A percentile compares a stretch with the other conserved stretches of the same genome.
Conservation (phyloP, 2,797 vertebrate species). For the Nyctalus aviator region DNA sequence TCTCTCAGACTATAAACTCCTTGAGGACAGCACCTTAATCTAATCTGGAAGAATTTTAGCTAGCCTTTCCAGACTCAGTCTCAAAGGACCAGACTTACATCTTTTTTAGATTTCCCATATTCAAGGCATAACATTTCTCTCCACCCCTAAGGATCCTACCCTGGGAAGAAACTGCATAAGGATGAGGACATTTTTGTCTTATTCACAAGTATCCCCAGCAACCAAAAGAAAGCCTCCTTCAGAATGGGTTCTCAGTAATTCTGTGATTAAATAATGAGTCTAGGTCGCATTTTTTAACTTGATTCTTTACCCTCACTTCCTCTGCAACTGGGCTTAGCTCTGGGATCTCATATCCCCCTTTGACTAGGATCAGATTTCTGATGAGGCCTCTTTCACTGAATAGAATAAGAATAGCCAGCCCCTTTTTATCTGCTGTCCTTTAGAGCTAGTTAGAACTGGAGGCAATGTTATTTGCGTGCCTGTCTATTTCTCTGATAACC, state of each 20-base stretch:
- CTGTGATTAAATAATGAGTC: background rate
- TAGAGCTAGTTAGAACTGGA: background rate
- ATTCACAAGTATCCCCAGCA: background rate
- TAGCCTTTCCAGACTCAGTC: background rate
- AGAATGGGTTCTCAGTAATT: background rate
- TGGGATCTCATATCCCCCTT: background rate
- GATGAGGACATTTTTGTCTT: background rate
- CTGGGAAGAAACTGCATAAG: background rate
- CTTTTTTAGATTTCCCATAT: background rate
- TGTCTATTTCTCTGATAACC: background rate
- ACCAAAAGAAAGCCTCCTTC: background rate
- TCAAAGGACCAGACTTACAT: background rate
- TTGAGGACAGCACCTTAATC: background rate
- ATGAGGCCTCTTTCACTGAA: background rate
- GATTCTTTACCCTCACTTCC: background rate
- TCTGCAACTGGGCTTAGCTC: background rate
- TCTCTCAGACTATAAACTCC: slow-evolving; percentile 3
- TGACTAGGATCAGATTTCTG: background rate
- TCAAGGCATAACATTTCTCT: background rate
- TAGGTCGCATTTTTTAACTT: background rate
- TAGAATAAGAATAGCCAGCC: background rate
- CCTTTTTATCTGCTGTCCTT: background rate
- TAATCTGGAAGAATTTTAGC: background rate
- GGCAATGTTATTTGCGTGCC: background rate
- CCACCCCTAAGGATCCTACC: background rate